A percentile compares a stretch with the other conserved stretches of the same genome.
These are phyloP conservation scores for Stegostoma tigrinum DNA, from an alignment of 2,113 vertebrate genomes.

Conservation along the genomic window DNA sequence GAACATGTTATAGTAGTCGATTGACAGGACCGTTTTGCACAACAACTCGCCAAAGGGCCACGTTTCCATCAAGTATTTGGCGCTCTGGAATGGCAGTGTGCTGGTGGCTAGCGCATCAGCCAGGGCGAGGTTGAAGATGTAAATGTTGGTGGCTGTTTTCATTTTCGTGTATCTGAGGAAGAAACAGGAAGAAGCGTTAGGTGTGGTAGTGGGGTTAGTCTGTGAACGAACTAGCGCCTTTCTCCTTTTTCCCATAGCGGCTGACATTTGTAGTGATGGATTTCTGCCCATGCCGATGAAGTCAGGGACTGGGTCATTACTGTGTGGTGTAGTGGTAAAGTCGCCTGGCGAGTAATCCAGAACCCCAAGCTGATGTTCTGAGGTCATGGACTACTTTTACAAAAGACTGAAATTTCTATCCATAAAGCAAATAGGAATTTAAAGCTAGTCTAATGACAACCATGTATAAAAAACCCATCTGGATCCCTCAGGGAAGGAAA, in stretches of 20 bases:
- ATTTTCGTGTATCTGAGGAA: constrained; percentile 85
- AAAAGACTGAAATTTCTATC: too few species aligned
- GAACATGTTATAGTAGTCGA: constrained; percentile 99
- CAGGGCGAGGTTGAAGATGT: constrained; percentile 94
- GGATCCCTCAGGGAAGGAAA: too few species aligned
- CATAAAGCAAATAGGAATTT: too few species aligned
- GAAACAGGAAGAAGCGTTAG: not conserved
- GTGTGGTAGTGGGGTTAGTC: not conserved
- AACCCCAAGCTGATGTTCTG: too few species aligned
- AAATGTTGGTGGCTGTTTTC: constrained; percentile 98
- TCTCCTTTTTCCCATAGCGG: not conserved
- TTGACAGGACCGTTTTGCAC: constrained; percentile 83
- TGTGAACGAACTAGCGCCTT: not conserved
- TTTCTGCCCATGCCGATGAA: not conserved
- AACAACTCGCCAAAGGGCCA: constrained; percentile 88
- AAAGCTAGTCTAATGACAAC: too few species aligned
- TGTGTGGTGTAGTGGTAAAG: too few species aligned
- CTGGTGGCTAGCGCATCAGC: constrained; percentile 86
- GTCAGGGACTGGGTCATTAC: too few species aligned
- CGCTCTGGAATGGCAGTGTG: constrained; percentile 90
- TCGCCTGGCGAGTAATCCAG: too few species aligned
- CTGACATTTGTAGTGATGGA: not conserved
- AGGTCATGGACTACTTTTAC: too few species aligned
- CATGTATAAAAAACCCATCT: too few species aligned
- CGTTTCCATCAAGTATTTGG: constrained; percentile 88